phyloP scores from a whole-genome alignment of 2,113 vertebrate genomes.

The Euleptes europaea region DNA sequence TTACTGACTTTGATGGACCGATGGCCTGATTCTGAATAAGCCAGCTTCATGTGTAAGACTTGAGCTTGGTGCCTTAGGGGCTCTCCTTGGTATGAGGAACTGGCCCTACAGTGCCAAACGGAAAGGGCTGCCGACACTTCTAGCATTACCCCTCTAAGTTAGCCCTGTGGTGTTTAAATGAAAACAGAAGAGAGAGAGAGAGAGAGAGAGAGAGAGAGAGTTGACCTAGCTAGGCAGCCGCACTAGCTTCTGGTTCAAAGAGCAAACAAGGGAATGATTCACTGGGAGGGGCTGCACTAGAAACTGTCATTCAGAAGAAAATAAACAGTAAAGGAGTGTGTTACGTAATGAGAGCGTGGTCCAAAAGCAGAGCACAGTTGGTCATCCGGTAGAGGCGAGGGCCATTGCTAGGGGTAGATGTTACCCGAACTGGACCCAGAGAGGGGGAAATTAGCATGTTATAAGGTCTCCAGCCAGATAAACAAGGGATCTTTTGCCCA shows the following conservation, averaged over 20 bases:
- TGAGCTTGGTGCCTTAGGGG: no score
- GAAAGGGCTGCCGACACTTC: no score
- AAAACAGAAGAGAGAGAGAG: conserved; percentile 29
- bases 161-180: background rate
- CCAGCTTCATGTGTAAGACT: no score
- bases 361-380: background rate
- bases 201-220: conserved; percentile 49
- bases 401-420: background rate
- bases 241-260: conserved; percentile 62
- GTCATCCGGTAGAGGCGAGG: background rate
- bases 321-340: background rate
- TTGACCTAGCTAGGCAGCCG: conserved; percentile 31
- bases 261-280: conserved; percentile 62
- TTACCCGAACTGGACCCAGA: no score
- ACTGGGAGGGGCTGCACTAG: conserved; percentile 48
- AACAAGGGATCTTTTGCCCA: no score
- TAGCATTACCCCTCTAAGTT: no score
- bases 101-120: no score
- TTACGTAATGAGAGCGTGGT: background rate
- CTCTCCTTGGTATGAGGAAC: no score
- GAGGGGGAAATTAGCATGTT: no score
- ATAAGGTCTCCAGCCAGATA: no score
- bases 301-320: background rate
- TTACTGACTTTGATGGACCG: no score
- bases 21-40: no score